Base-by-base conservation (phyloP, 2,797 vertebrate genomes). In the Protonibea diacanthus region DNA sequence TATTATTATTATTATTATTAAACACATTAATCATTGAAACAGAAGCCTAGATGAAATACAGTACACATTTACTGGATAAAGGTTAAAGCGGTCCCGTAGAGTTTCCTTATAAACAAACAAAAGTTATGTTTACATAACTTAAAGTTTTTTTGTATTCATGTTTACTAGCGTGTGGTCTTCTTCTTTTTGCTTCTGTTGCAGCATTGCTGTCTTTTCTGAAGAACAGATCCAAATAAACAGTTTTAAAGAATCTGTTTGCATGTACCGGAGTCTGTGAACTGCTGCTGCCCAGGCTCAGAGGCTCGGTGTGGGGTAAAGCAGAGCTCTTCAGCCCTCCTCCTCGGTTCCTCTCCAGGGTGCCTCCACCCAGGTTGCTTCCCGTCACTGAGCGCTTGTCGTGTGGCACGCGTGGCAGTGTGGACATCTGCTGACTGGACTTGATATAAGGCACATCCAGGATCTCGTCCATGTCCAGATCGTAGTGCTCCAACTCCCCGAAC, bases 401-500 rank as follows among this genome's bases (percentile, higher is more conserved):
- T 60, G 95, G 90, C 63, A 91, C 93, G 33, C 97, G 96, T n/a
- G 96, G 95, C 82, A 98, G 96, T 2, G 97, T 92, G 90, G 96
- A 93, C 88, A 96, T 94, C 88, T 97, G 97, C 66, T 97, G 97
- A 65, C 86, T 97, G 88, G 97, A 97, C 90, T 99, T 99, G 87
- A 99, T 99, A 25, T 98, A 99, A 88, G 98, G 98, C 93, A 99
- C 98, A 45, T 99, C 98, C 92, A 99, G 95, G 93, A 99, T 99
- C 95, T 99, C 98, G 80, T 99, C 98, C 98, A 99, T 99, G 94
- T 99, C 98, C 74, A 99, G 95, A 76, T 99, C 98, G 45, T 99
- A 99, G 86, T 99, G 98, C 76, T 99, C 98, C 91, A 99, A 93
- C 74, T 99, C 98, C 1, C 97, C 98, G 29, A 96, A 95, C 44